Conservation (phyloP, 1,140 invertebrate genomes). For the Sitodiplosis mosellana region DNA sequence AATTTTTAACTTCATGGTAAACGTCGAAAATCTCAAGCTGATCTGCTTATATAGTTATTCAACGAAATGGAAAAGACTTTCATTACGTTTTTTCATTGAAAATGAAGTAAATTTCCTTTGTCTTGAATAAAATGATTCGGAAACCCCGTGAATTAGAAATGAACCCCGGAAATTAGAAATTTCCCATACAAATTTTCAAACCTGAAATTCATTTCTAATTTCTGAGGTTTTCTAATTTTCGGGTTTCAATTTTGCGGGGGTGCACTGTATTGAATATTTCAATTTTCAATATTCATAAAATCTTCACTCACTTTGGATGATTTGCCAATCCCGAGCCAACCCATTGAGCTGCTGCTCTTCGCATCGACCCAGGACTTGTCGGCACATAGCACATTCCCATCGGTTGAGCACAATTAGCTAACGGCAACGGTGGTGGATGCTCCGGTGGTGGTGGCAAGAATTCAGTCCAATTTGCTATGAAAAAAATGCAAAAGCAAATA, state of each 20-base stretch:
- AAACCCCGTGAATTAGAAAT: too few species aligned
- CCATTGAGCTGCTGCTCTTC: conserved; percentile 19
- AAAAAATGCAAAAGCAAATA: conserved; percentile 7
- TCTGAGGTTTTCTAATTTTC: too few species aligned
- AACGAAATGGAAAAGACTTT: too few species aligned
- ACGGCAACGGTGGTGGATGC: conserved; percentile 45
- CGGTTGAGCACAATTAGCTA: conserved; percentile 5
- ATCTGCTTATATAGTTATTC: too few species aligned
- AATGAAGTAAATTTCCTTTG: too few species aligned
- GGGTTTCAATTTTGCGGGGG: not conserved
- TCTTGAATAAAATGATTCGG: too few species aligned
- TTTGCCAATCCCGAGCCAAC: conserved; percentile 21
- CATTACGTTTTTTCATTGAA: too few species aligned
- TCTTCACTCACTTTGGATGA: conserved; percentile 19
- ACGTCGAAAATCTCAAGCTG: too few species aligned
- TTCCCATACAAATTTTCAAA: too few species aligned
- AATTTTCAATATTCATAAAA: not conserved
- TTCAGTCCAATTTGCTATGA: conserved; percentile 55
- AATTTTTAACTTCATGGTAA: too few species aligned
- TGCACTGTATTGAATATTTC: not conserved
- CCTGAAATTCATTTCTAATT: too few species aligned
- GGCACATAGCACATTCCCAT: conserved; percentile 17
- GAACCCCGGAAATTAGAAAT: not conserved
- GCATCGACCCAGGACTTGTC: conserved; percentile 21
- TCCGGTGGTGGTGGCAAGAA: conserved; percentile 61